Evolutionary conservation across 2,797 vertebrate genomes (phyloP).

Genomic region (Sebastes elongatus): DNA sequence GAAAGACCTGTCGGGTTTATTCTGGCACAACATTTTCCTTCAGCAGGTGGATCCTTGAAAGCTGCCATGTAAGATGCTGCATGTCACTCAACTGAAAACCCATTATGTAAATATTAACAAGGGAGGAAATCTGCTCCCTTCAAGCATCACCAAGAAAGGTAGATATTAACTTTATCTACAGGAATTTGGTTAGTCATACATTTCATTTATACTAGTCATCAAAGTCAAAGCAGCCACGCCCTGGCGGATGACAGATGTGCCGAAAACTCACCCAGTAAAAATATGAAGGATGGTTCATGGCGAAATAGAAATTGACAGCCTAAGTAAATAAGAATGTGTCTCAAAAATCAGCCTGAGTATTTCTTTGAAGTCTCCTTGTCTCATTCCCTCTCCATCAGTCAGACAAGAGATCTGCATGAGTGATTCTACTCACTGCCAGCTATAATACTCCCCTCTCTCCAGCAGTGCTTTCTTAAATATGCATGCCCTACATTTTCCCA

Average conservation of each 20-base stretch:
- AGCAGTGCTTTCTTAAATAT: slow-evolving; percentile 81
- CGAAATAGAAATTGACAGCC: slow-evolving; percentile 40
- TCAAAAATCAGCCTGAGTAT: slow-evolving; percentile 29
- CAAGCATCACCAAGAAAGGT: background rate
- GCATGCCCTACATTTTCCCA: slow-evolving; percentile 83
- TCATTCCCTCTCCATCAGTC: slow-evolving; percentile 48
- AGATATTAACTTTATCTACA: background rate
- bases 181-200: background rate
- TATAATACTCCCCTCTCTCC: slow-evolving; percentile 64
- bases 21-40: background rate
- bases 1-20: slow-evolving; percentile 18
- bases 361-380: slow-evolving; percentile 54
- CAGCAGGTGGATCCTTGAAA: slow-evolving; percentile 10
- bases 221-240: slow-evolving; percentile 30
- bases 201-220: slow-evolving; percentile 1
- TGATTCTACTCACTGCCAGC: slow-evolving; percentile 64
- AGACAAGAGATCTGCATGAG: slow-evolving; percentile 63
- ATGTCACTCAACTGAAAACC: slow-evolving; percentile 3
- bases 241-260: background rate
- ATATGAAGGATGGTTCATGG: slow-evolving; percentile 3
- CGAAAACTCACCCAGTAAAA: slow-evolving; percentile 2
- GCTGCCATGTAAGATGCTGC: background rate
- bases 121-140: background rate
- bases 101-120: slow-evolving; percentile 8
- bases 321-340: slow-evolving; percentile 23